A percentile compares a stretch with the other conserved stretches of the same genome.
phyloP scores from a whole-genome alignment of 2,888 invertebrate genomes.

The Nymphalis c-album region DNA sequence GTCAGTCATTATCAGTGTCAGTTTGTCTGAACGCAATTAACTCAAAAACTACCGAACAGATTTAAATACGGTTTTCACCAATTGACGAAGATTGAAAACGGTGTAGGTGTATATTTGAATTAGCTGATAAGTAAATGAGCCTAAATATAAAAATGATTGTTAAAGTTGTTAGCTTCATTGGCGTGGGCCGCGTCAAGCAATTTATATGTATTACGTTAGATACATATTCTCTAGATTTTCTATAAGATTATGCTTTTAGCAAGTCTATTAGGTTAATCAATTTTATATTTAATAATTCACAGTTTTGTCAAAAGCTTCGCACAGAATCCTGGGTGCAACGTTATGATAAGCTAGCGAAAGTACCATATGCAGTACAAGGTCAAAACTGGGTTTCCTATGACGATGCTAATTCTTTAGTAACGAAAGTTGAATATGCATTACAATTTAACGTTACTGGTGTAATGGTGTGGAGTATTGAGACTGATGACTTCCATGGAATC shows the following conservation, averaged over 20 bases:
- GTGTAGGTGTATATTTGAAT: no score
- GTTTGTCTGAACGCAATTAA: no score
- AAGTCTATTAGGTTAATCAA: not conserved
- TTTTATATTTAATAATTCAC: slow-evolving; percentile 33
- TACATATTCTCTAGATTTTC: no score
- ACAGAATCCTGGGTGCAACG: slow-evolving; percentile 77
- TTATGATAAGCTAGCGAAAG: slow-evolving; percentile 80
- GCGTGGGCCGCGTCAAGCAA: no score
- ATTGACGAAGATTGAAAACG: no score
- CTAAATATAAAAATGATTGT: no score
- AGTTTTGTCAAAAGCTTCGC: slow-evolving; percentile 79
- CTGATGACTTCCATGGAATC: slow-evolving; percentile 86
- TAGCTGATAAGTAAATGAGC: no score
- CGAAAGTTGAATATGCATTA: slow-evolving; percentile 67
- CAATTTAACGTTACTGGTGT: slow-evolving; percentile 78
- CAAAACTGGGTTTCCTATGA: slow-evolving; percentile 89
- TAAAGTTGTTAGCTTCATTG: no score
- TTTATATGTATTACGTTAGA: no score
- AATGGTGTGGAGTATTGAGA: slow-evolving; percentile 91
- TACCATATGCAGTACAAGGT: slow-evolving; percentile 82
- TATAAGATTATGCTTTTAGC: not conserved
- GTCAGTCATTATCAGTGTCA: no score
- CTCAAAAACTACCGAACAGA: no score
- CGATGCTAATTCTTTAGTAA: slow-evolving; percentile 74
- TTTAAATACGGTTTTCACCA: no score